Evolutionary conservation across 35 echinoderm and acorn worm species (phyloP).

Genomic region (Diadema setosum): DNA sequence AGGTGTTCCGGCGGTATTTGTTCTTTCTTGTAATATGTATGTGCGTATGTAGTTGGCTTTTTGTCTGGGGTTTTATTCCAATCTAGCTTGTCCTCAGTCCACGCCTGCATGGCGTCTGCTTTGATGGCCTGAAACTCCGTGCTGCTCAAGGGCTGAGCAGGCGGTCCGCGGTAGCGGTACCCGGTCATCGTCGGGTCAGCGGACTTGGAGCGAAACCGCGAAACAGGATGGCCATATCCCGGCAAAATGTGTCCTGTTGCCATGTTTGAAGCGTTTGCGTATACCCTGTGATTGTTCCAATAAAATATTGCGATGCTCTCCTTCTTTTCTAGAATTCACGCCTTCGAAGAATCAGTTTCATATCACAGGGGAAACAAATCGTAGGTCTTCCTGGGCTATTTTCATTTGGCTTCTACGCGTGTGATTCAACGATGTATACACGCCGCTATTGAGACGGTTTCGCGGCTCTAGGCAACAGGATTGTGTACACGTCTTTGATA

Average conservation of each 20-base stretch:
- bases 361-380: no score
- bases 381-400: no score
- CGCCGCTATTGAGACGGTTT: no score
- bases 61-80: slow-evolving; percentile 84
- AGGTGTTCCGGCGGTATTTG: slow-evolving; percentile 17
- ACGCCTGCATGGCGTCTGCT: slow-evolving; percentile 47
- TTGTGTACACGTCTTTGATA: no score
- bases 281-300: no score
- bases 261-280: no score
- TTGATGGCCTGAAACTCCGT: slow-evolving; percentile 46
- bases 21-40: slow-evolving; percentile 78
- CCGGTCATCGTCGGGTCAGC: slow-evolving; percentile 90
- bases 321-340: no score
- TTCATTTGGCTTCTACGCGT: no score
- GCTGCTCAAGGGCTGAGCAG: neutral
- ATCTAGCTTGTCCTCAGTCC: slow-evolving; percentile 81
- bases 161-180: slow-evolving; percentile 49
- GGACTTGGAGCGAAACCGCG: slow-evolving; percentile 79
- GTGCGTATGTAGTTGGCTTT: slow-evolving; percentile 87
- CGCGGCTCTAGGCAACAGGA: no score
- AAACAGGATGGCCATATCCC: slow-evolving; percentile 61
- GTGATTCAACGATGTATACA: no score
- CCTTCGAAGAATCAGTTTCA: no score
- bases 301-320: no score
- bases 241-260: slow-evolving; percentile 95